Evolutionary conservation across 2,888 invertebrate genomes (phyloP).

Genomic region (Sabatieria punctata): DNA sequence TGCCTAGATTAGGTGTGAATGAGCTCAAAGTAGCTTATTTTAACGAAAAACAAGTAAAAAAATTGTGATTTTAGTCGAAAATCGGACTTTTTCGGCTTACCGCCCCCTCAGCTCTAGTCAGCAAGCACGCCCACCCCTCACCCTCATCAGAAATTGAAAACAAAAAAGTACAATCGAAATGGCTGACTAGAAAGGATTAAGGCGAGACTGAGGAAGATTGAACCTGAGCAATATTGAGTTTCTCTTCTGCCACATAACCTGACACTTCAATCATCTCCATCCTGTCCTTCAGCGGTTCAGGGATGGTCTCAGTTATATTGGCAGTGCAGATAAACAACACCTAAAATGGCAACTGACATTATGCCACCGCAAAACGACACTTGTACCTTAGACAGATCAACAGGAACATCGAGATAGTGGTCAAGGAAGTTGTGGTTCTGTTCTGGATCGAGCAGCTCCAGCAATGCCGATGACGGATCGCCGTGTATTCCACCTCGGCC

Average conservation of each 20-base stretch:
- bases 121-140: too few relatives aligned
- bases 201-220: too few relatives aligned
- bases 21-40: too few relatives aligned
- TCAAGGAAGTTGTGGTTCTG: constrained; percentile 96
- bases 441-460: constrained; percentile 93
- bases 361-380: not conserved
- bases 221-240: constrained; percentile 74
- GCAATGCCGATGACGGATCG: constrained; percentile 86
- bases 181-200: too few relatives aligned
- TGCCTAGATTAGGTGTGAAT: too few relatives aligned
- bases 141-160: too few relatives aligned
- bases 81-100: too few relatives aligned
- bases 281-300: constrained; percentile 83
- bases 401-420: constrained; percentile 91
- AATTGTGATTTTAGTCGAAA: too few relatives aligned
- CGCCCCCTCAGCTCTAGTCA: too few relatives aligned
- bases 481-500: constrained; percentile 70
- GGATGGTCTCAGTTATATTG: constrained; percentile 82
- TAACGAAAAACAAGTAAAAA: too few relatives aligned
- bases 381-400: constrained; percentile 67
- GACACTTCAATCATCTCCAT: constrained; percentile 99
- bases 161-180: too few relatives aligned
- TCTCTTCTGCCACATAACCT: constrained; percentile 95
- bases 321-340: constrained; percentile 97
- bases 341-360: constrained; percentile 26